These are phyloP conservation scores for Pandemis heparana DNA, from an alignment of 2,888 invertebrate genomes.

Conservation along the genomic window DNA sequence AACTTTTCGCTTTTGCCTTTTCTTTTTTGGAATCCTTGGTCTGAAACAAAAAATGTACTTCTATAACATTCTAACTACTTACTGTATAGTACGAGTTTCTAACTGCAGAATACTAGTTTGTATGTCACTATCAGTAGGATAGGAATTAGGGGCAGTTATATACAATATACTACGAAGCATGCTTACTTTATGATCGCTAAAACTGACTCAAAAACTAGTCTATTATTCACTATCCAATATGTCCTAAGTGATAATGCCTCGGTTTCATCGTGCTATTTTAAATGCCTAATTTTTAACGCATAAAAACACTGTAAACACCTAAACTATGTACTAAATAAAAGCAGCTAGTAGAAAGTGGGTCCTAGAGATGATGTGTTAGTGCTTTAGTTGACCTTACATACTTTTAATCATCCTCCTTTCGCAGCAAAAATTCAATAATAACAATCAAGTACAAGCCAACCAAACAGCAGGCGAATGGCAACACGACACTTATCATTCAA, in stretches of 20 bases:
- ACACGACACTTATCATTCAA: not conserved
- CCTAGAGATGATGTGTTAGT: not conserved
- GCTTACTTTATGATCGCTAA: too few species aligned
- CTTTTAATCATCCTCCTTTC: slow-evolving; percentile 31
- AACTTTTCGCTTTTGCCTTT: slow-evolving; percentile 68
- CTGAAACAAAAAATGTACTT: slow-evolving; percentile 57
- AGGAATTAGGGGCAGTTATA: too few species aligned
- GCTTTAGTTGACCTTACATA: slow-evolving; percentile 25
- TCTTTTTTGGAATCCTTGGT: slow-evolving; percentile 65
- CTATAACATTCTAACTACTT: not conserved
- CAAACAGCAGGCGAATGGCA: not conserved
- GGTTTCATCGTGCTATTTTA: not conserved
- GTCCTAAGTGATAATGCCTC: not conserved
- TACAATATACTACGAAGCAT: too few species aligned
- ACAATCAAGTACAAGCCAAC: slow-evolving; percentile 1
- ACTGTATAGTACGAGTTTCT: too few species aligned
- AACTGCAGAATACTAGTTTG: too few species aligned
- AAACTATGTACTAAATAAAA: not conserved
- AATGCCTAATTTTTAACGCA: not conserved
- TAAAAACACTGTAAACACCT: too few species aligned
- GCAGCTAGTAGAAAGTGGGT: not conserved
- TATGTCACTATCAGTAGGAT: too few species aligned
- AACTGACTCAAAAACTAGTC: too few species aligned
- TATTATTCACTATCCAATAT: too few species aligned
- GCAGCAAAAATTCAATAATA: slow-evolving; percentile 27